Evolutionary conservation across 2,888 invertebrate genomes (phyloP).

Genomic region (Cryptocheilus praepositus): DNA sequence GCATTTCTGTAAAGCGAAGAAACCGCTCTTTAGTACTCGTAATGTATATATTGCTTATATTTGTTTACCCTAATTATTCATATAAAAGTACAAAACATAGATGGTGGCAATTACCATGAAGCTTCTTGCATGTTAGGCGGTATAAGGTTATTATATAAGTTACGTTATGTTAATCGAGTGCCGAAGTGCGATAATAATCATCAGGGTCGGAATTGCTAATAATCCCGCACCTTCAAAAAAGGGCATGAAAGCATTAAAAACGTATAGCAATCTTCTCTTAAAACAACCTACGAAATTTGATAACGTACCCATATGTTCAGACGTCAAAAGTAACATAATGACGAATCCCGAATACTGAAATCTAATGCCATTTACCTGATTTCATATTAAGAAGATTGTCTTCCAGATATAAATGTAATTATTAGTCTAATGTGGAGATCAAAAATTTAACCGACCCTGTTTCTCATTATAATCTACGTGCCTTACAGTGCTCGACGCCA

Average conservation of each 20-base stretch:
- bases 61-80: slow-evolving; percentile 48
- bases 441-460: slow-evolving; percentile 39
- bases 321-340: not conserved
- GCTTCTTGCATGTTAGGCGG: slow-evolving; percentile 49
- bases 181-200: slow-evolving; percentile 42
- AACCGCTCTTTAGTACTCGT: slow-evolving; percentile 48
- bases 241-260: too few relatives aligned
- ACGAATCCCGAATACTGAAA: not conserved
- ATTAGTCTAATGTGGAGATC: not conserved
- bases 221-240: too few relatives aligned
- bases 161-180: slow-evolving; percentile 34
- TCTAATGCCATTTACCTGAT: not conserved
- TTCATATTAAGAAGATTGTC: too few relatives aligned
- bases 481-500: slow-evolving; percentile 39
- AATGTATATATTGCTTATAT: slow-evolving; percentile 24
- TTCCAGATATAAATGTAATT: not conserved
- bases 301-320: too few relatives aligned
- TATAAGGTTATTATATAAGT: slow-evolving; percentile 32
- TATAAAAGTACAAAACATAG: slow-evolving; percentile 67
- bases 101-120: slow-evolving; percentile 54
- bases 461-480: slow-evolving; percentile 35
- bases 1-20: slow-evolving; percentile 73
- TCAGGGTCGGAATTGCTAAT: slow-evolving; percentile 32
- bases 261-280: too few relatives aligned
- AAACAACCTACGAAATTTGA: too few relatives aligned